Evolutionary conservation across 1,140 invertebrate species (phyloP).

Genomic region (Varroa destructor): DNA sequence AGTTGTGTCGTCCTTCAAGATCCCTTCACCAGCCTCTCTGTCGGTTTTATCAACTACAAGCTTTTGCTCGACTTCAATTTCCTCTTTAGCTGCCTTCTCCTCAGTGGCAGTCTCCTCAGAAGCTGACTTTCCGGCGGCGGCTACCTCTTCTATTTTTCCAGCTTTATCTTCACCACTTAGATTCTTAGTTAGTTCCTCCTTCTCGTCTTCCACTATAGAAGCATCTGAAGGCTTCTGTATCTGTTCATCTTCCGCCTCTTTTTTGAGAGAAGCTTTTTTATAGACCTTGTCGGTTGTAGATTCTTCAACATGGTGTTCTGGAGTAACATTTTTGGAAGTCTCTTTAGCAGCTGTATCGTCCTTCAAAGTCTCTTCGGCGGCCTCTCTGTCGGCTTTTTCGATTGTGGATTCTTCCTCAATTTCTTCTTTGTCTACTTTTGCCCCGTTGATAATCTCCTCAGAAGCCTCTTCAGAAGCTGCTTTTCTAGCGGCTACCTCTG

Average conservation of each 20-base stretch:
- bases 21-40: not conserved
- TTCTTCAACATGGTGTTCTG: not conserved
- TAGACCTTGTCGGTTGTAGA: not conserved
- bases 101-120: not conserved
- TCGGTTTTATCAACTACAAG: not conserved
- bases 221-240: not conserved
- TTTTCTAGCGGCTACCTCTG: not conserved
- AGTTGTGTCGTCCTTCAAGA: not conserved
- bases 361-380: not conserved
- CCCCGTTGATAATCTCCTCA: not conserved
- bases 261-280: not conserved
- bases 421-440: not conserved
- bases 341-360: not conserved
- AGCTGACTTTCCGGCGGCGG: not conserved
- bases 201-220: not conserved
- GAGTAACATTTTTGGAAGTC: not conserved
- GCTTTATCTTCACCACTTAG: not conserved
- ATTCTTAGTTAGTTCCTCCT: not conserved
- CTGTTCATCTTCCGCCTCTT: not conserved
- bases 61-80: not conserved
- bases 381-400: not conserved
- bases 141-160: not conserved
- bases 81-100: not conserved
- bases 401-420: not conserved
- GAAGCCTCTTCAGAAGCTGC: not conserved